Conservation (phyloP, 2,888 invertebrate genomes). For the Standfussiana lucernea region DNA sequence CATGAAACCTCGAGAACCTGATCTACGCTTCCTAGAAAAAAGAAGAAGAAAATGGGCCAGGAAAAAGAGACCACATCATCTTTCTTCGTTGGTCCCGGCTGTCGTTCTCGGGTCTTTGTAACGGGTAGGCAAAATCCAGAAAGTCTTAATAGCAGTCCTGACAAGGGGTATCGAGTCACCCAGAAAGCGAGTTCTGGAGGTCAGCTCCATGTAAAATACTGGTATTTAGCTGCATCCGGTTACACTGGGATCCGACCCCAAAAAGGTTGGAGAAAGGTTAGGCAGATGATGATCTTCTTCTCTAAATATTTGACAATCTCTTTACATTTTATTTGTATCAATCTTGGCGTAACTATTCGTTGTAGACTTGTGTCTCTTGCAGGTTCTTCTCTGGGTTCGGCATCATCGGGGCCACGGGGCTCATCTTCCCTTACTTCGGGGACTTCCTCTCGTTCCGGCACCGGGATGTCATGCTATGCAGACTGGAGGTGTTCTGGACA, state of each 20-base stretch:
- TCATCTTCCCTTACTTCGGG: conserved; percentile 91
- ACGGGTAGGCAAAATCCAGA: background rate
- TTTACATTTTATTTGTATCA: conserved; percentile 60
- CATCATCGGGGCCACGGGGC: conserved; percentile 91
- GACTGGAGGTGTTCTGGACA: conserved; percentile 92
- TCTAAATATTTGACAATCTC: conserved; percentile 29
- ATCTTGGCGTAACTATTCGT: conserved; percentile 80
- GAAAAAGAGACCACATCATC: background rate
- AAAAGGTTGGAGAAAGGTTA: background rate
- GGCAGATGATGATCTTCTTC: background rate
- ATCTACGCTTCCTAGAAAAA: background rate
- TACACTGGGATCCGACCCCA: background rate
- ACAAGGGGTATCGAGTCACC: background rate
- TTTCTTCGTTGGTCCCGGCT: background rate
- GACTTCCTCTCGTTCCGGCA: conserved; percentile 90
- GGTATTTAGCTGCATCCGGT: background rate
- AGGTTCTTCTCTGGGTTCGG: conserved; percentile 92
- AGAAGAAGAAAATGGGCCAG: background rate
- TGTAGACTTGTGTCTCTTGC: conserved; percentile 78
- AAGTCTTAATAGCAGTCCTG: background rate
- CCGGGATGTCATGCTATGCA: conserved; percentile 90
- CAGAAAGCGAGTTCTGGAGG: background rate
- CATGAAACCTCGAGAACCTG: background rate
- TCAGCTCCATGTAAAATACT: background rate
- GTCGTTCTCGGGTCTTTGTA: background rate